Conservation (phyloP, 2,888 invertebrate species). For the Andrena dorsata region DNA sequence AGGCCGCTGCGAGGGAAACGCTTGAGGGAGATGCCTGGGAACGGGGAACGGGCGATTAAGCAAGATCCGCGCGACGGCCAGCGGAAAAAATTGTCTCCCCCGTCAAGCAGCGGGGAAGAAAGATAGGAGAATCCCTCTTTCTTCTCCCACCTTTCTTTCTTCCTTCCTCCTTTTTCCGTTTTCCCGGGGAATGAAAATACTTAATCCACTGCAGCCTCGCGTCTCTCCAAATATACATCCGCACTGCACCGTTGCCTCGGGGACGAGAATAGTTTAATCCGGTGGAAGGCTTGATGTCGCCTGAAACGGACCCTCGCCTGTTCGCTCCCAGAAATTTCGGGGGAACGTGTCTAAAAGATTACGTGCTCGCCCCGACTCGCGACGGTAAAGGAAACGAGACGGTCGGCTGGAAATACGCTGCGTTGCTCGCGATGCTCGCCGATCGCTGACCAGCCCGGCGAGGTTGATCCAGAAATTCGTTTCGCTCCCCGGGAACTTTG, state of each 20-base stretch:
- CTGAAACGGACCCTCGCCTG: neutral
- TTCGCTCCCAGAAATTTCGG: too few species aligned
- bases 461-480: neutral
- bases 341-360: too few species aligned
- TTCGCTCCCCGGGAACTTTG: conserved; percentile 1
- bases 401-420: neutral
- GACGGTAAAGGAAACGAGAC: neutral
- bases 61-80: conserved; percentile 38
- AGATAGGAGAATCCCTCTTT: conserved; percentile 40
- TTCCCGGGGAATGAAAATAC: conserved; percentile 5
- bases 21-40: conserved; percentile 24
- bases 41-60: conserved; percentile 55
- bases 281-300: neutral
- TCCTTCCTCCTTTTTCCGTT: neutral
- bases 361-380: neutral
- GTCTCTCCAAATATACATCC: neutral
- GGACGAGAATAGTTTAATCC: conserved; percentile 12
- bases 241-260: neutral
- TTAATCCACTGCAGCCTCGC: conserved; percentile 15
- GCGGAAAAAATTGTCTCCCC: conserved; percentile 51
- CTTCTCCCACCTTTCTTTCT: neutral
- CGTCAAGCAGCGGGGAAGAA: conserved; percentile 32
- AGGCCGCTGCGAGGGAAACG: conserved; percentile 46
- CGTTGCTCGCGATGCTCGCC: neutral
- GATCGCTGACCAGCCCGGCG: neutral